These are phyloP conservation scores for Drosophila parabipectinata DNA, from an alignment of 1,140 invertebrate species.

Conservation along the genomic window DNA sequence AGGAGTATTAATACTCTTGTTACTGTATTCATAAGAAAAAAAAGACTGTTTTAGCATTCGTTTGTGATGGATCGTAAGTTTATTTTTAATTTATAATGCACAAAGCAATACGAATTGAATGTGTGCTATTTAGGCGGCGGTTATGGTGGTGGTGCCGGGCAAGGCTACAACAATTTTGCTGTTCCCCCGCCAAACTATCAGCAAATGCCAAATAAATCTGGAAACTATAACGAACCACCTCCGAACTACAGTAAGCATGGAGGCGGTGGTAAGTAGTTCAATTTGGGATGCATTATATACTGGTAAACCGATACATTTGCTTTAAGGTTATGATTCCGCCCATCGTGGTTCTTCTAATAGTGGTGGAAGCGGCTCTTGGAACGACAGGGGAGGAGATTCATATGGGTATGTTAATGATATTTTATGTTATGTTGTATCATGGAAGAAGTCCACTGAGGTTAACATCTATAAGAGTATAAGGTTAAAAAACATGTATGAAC, in stretches of 20 bases:
- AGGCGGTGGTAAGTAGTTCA: constrained; percentile 47
- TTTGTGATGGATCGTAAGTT: constrained; percentile 71
- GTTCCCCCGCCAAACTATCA: constrained; percentile 81
- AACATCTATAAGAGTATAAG: constrained; percentile 20
- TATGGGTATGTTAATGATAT: constrained; percentile 85
- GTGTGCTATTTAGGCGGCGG: constrained; percentile 57
- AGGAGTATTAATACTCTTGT: constrained; percentile 17
- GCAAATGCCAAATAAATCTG: constrained; percentile 75
- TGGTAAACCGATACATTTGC: constrained; percentile 24
- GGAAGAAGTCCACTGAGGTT: constrained; percentile 30
- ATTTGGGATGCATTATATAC: background rate
- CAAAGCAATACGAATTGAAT: constrained; percentile 12
- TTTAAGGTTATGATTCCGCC: constrained; percentile 83
- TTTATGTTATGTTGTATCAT: background rate
- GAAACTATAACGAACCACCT: constrained; percentile 81
- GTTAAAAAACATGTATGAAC: constrained; percentile 13
- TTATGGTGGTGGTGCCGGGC: constrained; percentile 70
- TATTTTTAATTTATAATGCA: background rate
- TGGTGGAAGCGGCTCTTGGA: constrained; percentile 78
- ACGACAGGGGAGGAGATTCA: constrained; percentile 81
- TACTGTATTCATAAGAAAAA: constrained; percentile 14
- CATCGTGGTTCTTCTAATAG: constrained; percentile 82
- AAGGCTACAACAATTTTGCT: constrained; percentile 81
- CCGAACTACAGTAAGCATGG: constrained; percentile 72
- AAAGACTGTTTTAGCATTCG: constrained; percentile 6